Conservation (phyloP, 2,797 vertebrate genomes). For the Chaenodraco wilsoni region DNA sequence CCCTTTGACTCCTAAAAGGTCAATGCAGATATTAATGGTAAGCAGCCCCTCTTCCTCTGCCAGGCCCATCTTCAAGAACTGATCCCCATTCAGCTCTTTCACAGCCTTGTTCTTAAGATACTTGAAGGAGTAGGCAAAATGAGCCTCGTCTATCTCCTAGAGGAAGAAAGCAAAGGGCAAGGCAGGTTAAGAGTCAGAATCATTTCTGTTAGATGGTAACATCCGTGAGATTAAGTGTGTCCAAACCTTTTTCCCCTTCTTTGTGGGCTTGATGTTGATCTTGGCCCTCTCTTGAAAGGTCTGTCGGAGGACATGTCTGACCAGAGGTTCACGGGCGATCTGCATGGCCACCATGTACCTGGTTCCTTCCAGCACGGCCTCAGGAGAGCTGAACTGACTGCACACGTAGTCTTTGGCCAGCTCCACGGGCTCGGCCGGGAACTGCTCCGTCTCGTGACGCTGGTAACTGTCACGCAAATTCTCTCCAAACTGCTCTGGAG, state of each 20-base stretch:
- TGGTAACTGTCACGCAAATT: slow-evolving; percentile 99
- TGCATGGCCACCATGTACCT: slow-evolving; percentile 99
- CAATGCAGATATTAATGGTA: slow-evolving; percentile 94
- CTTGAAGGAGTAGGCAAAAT: slow-evolving; percentile 97
- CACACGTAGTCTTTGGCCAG: slow-evolving; percentile 98
- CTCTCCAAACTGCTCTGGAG: slow-evolving; percentile 98
- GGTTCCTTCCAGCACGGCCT: slow-evolving; percentile 95
- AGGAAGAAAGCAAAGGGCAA: slow-evolving; percentile 21
- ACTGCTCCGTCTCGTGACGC: slow-evolving; percentile 97
- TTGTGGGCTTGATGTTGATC: slow-evolving; percentile 95
- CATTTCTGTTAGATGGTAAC: not conserved
- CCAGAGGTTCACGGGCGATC: slow-evolving; percentile 96
- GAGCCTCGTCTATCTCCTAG: slow-evolving; percentile 96
- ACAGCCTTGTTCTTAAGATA: slow-evolving; percentile 98
- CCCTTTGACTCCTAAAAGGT: slow-evolving; percentile 97
- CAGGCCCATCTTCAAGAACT: slow-evolving; percentile 96
- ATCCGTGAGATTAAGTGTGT: not conserved
- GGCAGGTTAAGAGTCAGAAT: not conserved
- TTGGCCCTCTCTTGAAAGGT: slow-evolving; percentile 98
- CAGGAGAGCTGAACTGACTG: slow-evolving; percentile 93
- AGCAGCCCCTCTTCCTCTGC: slow-evolving; percentile 95
- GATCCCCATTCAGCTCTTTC: slow-evolving; percentile 96
- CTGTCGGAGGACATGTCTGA: slow-evolving; percentile 96
- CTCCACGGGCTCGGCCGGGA: slow-evolving; percentile 96
- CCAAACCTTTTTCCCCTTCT: slow-evolving; percentile 96